These are phyloP conservation scores for Bacillus rossius DNA, from an alignment of 1,140 invertebrate species.

Conservation along the genomic window DNA sequence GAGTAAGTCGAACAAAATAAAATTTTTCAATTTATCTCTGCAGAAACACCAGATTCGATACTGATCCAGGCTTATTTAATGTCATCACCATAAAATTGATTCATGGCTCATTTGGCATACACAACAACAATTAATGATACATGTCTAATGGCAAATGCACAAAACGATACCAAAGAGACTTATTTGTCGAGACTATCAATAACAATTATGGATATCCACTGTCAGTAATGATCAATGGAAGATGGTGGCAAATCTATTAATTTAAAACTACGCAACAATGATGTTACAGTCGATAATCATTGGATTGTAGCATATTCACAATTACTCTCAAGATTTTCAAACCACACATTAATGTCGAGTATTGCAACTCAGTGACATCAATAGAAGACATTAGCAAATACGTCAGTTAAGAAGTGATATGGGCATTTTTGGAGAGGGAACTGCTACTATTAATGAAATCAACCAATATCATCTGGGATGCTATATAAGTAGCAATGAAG, in stretches of 20 bases:
- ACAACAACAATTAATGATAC: conserved; percentile 30
- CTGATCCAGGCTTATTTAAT: conserved; percentile 31
- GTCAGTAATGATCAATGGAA: not conserved
- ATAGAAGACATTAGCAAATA: conserved; percentile 40
- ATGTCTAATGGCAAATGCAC: conserved; percentile 36
- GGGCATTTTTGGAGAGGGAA: conserved; percentile 31
- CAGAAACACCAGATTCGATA: conserved; percentile 17
- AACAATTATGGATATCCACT: conserved; percentile 39
- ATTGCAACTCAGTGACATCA: conserved; percentile 34
- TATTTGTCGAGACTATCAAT: conserved; percentile 31
- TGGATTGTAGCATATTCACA: conserved; percentile 41
- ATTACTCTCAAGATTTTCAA: conserved; percentile 33
- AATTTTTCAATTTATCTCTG: conserved; percentile 24
- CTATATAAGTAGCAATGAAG: conserved; percentile 42
- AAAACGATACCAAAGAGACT: conserved; percentile 37
- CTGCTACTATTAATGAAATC: conserved; percentile 12
- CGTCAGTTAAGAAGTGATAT: conserved; percentile 41
- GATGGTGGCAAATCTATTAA: conserved; percentile 18
- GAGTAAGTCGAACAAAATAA: conserved; percentile 21
- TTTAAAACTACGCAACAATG: not conserved
- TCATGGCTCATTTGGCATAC: conserved; percentile 32
- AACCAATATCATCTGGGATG: conserved; percentile 35
- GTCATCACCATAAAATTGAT: conserved; percentile 36
- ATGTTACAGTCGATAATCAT: conserved; percentile 29
- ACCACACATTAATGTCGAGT: conserved; percentile 40